Percentiles rank a stretch among this genome's conserved stretches.
Conservation (phyloP, 64 coral and sea anemone genomes). For the Orbicella faveolata region DNA sequence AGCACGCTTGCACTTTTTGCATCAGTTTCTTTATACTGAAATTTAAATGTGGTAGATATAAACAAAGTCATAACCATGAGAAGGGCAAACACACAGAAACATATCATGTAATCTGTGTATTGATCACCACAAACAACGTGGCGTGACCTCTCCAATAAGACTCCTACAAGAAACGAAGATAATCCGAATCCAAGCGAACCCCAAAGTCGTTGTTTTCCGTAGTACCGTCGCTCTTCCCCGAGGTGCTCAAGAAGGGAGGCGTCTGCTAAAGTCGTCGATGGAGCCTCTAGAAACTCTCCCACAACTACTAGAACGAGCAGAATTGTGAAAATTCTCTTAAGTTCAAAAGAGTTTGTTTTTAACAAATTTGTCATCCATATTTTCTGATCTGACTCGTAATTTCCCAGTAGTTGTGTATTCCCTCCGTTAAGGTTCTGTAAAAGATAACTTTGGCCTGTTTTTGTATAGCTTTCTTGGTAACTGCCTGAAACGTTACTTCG, state of each 20-base stretch:
- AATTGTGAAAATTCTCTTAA: slow-evolving; percentile 89
- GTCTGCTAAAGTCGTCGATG: slow-evolving; percentile 87
- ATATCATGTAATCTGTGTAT: slow-evolving; percentile 95
- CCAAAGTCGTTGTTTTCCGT: slow-evolving; percentile 97
- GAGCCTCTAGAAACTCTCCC: slow-evolving; percentile 95
- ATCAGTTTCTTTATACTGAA: slow-evolving; percentile 75
- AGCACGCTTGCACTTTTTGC: slow-evolving; percentile 46
- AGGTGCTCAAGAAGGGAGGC: slow-evolving; percentile 90
- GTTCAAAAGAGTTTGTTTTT: slow-evolving; percentile 85
- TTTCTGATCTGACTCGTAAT: not conserved
- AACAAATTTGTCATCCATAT: slow-evolving; percentile 80
- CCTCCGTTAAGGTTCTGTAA: not conserved
- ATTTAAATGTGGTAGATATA: slow-evolving; percentile 83
- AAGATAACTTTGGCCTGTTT: not conserved
- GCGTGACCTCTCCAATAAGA: slow-evolving; percentile 81
- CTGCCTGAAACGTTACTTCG: not conserved
- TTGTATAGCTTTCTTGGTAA: not conserved
- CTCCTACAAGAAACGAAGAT: slow-evolving; percentile 88
- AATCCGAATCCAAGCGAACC: slow-evolving; percentile 97
- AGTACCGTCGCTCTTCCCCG: slow-evolving; percentile 90
- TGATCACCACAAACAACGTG: slow-evolving; percentile 81
- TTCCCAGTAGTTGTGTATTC: not conserved
- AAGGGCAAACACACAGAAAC: slow-evolving; percentile 86
- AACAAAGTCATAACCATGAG: slow-evolving; percentile 85
- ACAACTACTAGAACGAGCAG: slow-evolving; percentile 91